phyloP scores from a whole-genome alignment of 2,888 invertebrate species.

The Pelosia muscerda region DNA sequence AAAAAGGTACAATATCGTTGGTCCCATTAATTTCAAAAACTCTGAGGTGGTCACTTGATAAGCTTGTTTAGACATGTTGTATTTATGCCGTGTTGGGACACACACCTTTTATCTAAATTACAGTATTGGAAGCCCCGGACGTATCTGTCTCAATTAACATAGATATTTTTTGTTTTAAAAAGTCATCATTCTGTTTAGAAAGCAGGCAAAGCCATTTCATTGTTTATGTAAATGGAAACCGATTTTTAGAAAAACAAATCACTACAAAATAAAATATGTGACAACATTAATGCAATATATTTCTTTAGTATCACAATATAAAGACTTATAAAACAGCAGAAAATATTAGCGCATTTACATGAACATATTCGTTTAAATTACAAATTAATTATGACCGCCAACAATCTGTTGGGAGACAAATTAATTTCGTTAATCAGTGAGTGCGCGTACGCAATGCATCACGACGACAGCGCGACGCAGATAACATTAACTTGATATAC shows the following conservation, averaged over 20 bases:
- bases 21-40: slow-evolving; percentile 78
- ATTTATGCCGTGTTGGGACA: slow-evolving; percentile 79
- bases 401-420: slow-evolving; percentile 74
- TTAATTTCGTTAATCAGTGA: slow-evolving; percentile 84
- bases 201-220: slow-evolving; percentile 43
- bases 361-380: slow-evolving; percentile 60
- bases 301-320: slow-evolving; percentile 9
- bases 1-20: slow-evolving; percentile 65
- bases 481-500: slow-evolving; percentile 84
- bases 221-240: slow-evolving; percentile 21
- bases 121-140: slow-evolving; percentile 78
- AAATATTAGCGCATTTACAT: slow-evolving; percentile 32
- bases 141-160: slow-evolving; percentile 77
- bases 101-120: slow-evolving; percentile 81
- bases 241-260: slow-evolving; percentile 16
- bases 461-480: slow-evolving; percentile 74
- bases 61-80: slow-evolving; percentile 78
- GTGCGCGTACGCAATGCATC: slow-evolving; percentile 79
- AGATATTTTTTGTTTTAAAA: slow-evolving; percentile 54
- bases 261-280: slow-evolving; percentile 13
- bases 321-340: slow-evolving; percentile 18
- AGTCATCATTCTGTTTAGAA: slow-evolving; percentile 40
- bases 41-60: slow-evolving; percentile 81
- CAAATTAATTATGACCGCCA: slow-evolving; percentile 68
- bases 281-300: slow-evolving; percentile 9